phyloP scores from a whole-genome alignment of 2,888 invertebrate species.

The Litoditis marina region DNA sequence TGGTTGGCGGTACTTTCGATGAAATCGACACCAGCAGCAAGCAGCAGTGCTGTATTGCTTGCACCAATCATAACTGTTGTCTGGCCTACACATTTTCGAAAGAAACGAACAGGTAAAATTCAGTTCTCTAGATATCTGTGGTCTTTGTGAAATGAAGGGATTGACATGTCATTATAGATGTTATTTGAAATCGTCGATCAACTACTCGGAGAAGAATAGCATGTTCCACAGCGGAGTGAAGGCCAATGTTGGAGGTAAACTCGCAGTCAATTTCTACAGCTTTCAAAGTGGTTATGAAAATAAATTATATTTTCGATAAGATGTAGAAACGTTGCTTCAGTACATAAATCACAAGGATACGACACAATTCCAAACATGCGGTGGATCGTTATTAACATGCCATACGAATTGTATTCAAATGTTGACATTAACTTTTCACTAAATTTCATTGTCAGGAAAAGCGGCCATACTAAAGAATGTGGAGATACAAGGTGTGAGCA shows the following conservation, averaged over 20 bases:
- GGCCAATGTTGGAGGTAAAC: conserved; percentile 33
- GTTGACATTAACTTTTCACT: too few species aligned
- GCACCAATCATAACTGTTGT: conserved; percentile 45
- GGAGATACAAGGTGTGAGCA: conserved; percentile 45
- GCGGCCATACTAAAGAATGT: conserved; percentile 49
- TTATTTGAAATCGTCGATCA: conserved; percentile 55
- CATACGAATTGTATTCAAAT: too few species aligned
- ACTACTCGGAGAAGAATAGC: conserved; percentile 45
- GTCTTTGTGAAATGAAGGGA: neutral
- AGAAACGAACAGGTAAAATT: conserved; percentile 25
- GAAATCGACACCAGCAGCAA: conserved; percentile 49
- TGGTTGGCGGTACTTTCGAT: conserved; percentile 55
- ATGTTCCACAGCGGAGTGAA: conserved; percentile 52
- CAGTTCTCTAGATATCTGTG: neutral
- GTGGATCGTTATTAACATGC: too few species aligned
- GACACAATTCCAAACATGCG: too few species aligned
- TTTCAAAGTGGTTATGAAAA: neutral
- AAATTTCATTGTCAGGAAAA: conserved; percentile 14
- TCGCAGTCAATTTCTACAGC: too few species aligned
- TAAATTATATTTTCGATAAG: neutral
- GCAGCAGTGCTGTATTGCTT: conserved; percentile 35
- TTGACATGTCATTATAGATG: conserved; percentile 28
- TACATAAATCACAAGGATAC: too few species aligned
- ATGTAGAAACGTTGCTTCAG: too few species aligned
- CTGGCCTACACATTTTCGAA: conserved; percentile 45